Percentiles rank a stretch among this genome's conserved stretches.
These are phyloP conservation scores for Pteronotus mesoamericanus DNA, from an alignment of 2,797 vertebrate species.

Conservation along the genomic window DNA sequence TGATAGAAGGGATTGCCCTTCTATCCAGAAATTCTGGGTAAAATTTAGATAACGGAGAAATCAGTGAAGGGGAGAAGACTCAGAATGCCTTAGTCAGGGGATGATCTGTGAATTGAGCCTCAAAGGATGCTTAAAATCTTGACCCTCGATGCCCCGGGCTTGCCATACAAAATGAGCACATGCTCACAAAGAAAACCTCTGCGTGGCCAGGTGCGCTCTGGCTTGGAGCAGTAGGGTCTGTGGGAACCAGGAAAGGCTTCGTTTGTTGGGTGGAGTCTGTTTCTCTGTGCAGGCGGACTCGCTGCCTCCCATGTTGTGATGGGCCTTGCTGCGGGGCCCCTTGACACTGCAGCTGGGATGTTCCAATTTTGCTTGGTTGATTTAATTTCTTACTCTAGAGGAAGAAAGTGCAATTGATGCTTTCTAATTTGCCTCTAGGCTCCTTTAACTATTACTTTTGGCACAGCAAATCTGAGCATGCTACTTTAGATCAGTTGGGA, in stretches of 20 bases:
- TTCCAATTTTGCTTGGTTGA: conserved; percentile 42
- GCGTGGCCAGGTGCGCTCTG: accelerated
- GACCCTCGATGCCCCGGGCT: neutral
- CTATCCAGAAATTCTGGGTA: neutral
- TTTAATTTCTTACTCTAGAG: conserved; percentile 60
- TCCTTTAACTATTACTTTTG: conserved; percentile 31
- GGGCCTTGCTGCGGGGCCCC: neutral
- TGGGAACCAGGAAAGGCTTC: neutral
- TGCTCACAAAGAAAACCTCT: neutral
- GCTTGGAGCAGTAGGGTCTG: neutral
- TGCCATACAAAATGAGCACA: neutral
- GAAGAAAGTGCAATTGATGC: neutral
- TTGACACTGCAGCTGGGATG: neutral
- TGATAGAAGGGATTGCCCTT: neutral
- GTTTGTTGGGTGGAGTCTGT: neutral
- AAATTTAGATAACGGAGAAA: conserved; percentile 30
- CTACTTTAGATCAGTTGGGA: neutral
- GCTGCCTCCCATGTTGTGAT: neutral
- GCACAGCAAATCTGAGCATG: neutral
- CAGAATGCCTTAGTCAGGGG: neutral
- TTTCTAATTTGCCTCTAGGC: conserved; percentile 53
- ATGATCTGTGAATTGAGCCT: neutral
- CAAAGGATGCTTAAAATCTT: neutral
- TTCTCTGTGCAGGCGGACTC: neutral
- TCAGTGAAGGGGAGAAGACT: neutral